Conservation (phyloP, 2,113 vertebrate genomes). For the Rhagologus leucostigma region DNA sequence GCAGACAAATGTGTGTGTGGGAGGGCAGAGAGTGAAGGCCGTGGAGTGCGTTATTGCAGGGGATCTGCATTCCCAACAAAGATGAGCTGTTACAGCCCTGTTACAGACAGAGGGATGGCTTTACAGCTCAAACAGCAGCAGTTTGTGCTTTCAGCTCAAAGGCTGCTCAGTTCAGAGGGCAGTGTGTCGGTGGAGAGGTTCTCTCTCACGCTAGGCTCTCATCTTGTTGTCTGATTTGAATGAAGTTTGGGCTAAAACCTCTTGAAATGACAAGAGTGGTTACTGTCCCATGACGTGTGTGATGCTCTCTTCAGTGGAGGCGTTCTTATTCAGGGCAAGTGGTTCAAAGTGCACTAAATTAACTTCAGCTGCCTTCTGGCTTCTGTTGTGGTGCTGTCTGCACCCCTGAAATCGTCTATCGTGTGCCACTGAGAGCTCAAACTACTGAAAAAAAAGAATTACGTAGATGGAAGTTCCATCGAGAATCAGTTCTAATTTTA, state of each 20-base stretch:
- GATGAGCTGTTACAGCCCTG: slow-evolving; percentile 6
- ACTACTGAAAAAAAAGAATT: not conserved
- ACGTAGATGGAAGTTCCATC: not conserved
- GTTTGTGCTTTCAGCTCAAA: not conserved
- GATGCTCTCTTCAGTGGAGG: not conserved
- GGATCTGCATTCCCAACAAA: not conserved
- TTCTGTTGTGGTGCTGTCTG: not conserved
- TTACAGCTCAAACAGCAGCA: not conserved
- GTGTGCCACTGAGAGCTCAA: not conserved
- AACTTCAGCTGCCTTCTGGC: not conserved
- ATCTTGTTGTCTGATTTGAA: not conserved
- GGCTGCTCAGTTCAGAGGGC: not conserved
- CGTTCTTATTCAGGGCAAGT: not conserved
- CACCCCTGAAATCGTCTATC: not conserved
- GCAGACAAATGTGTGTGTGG: not conserved
- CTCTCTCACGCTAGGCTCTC: not conserved
- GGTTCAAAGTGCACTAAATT: not conserved
- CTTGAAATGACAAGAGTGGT: not conserved
- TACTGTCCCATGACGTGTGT: not conserved
- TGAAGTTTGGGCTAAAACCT: not conserved
- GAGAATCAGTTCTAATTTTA: not conserved
- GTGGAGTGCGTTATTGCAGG: not conserved
- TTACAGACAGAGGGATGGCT: not conserved
- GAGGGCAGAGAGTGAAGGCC: not conserved
- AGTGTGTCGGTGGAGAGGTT: not conserved